Evolutionary conservation across 2,113 vertebrate genomes (phyloP).

Genomic region (Upupa epops): DNA sequence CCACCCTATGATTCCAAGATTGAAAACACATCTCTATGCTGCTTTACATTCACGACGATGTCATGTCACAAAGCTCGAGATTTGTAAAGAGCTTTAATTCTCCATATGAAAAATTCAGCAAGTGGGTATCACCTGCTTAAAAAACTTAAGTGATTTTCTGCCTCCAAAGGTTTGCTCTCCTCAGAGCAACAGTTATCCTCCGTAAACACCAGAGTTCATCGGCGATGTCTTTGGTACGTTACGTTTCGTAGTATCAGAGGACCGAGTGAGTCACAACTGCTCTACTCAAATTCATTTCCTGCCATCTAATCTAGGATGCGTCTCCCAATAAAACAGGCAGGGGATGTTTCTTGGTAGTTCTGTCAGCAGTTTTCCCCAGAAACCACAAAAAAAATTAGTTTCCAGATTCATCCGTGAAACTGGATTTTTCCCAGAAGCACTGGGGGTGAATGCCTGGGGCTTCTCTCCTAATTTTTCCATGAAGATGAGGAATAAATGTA

Average conservation of each 20-base stretch:
- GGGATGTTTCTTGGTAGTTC: not conserved
- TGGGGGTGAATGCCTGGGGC: accelerated
- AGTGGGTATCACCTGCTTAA: not conserved
- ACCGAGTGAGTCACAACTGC: not conserved
- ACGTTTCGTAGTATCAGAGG: not conserved
- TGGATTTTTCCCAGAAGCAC: not conserved
- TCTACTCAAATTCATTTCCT: not conserved
- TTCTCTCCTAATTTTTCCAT: not conserved
- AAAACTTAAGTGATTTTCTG: not conserved
- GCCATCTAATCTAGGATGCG: not conserved
- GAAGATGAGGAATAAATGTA: not conserved
- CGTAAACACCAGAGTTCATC: not conserved
- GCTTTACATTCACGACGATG: not conserved
- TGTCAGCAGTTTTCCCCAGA: not conserved
- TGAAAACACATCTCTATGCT: not conserved
- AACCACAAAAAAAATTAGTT: not conserved
- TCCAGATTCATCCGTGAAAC: not conserved
- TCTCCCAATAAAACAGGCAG: not conserved
- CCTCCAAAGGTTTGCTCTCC: not conserved
- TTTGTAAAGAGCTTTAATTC: not conserved
- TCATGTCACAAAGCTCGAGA: not conserved
- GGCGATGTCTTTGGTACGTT: not conserved
- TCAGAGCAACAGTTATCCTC: not conserved
- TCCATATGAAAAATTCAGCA: not conserved
- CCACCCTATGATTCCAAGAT: too few species aligned